Base-by-base conservation (phyloP, 2,113 vertebrate genomes). In the Heterochromis multidens region DNA sequence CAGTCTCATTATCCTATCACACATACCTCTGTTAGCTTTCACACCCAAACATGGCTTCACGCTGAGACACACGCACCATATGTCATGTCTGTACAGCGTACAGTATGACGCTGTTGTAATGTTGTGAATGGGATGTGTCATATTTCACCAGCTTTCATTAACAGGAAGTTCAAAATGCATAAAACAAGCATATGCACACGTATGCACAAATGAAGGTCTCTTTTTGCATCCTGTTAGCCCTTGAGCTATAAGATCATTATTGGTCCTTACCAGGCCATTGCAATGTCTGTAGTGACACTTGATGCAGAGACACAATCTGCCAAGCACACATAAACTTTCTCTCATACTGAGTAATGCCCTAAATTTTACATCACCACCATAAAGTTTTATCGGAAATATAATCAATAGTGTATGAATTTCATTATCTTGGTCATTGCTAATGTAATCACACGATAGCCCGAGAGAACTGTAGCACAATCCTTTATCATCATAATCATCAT, bases 331-430 rank as follows among this genome's bases (percentile, higher is more conserved):
- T 60, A 79, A 21, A 79, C 57, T 37, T 29, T 82, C 33, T 40
- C 52, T 33, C 29, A 11, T 17, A 19, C 23, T 43, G 62, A 81
- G 6, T 19, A 29, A 54, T 35, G 67, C 12, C 25, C 61, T 70
- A 77, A 61, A 76, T 87, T 85, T 84, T 57, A 84, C 65, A 79
- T 72, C 37, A 23, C 10, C 56, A n/a, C 65, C 21, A 37, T 90
- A 78, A 88, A 86, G 81, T 56, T 91, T 89, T 84, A 92, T 93
- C 79, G 77, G 77, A 58, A 79, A 74, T 19, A 19, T 87, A 89
- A 92, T 91, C 87, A 89, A 88, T 81, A 88, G 85, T 54, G 76
- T 87, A 79, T 79, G 86, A 90, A 86, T 88, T 84, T 81, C 84
- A 91, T 91, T 91, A 91, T 85, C 89, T 85, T 65, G 86, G 81